These are phyloP conservation scores for Calypte anna DNA, from an alignment of 2,113 vertebrate genomes.

Conservation along the genomic window DNA sequence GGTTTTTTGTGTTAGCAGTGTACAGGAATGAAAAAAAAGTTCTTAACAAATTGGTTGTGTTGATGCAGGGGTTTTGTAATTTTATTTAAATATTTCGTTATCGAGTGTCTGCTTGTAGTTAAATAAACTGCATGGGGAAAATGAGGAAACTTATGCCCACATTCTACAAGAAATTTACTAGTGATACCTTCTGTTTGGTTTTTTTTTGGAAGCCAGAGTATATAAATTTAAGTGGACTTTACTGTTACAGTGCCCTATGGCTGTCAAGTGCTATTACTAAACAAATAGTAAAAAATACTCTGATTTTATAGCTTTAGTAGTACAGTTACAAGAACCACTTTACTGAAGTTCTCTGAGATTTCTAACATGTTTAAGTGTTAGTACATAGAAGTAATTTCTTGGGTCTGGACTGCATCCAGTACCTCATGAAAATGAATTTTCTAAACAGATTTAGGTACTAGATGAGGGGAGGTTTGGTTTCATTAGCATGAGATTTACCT, in stretches of 20 bases:
- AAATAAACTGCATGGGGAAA: neutral
- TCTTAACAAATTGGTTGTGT: neutral
- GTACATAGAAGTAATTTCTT: neutral
- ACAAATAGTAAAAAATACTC: slow-evolving; percentile 30
- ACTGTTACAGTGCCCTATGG: neutral
- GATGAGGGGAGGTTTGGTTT: neutral
- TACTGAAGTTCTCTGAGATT: neutral
- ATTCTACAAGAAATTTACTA: neutral
- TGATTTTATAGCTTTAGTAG: slow-evolving; percentile 40
- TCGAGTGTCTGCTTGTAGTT: neutral
- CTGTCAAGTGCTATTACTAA: slow-evolving; percentile 28
- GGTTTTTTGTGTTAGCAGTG: neutral
- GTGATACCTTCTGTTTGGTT: neutral
- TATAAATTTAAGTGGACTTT: slow-evolving; percentile 46
- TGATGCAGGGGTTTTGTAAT: neutral
- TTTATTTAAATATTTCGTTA: neutral
- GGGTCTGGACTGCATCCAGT: neutral
- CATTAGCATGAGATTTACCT: neutral
- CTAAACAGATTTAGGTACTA: neutral
- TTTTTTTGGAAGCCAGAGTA: neutral
- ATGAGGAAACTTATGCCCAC: neutral
- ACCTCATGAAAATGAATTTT: neutral
- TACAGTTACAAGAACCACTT: neutral
- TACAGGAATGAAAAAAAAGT: neutral
- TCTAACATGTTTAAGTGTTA: neutral